Percentiles rank a stretch among this genome's conserved stretches.
Evolutionary conservation across 2,797 vertebrate genomes (phyloP).

Genomic region (Myiotriccus ornatus): DNA sequence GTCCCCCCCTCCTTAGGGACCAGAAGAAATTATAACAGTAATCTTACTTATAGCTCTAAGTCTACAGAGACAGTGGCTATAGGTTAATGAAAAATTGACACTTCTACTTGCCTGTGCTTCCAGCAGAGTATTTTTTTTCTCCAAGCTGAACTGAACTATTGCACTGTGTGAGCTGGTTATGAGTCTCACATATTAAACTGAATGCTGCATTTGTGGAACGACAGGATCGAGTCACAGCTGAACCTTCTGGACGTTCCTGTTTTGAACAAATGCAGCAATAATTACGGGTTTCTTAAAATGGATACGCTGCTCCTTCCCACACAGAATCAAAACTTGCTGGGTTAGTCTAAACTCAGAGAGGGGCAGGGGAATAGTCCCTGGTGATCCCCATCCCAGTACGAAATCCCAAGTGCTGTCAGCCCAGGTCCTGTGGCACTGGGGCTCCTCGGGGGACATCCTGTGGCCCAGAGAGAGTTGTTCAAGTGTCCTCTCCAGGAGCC

Average conservation of each 20-base stretch:
- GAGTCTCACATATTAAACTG: slow-evolving; percentile 57
- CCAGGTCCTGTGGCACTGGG: neutral
- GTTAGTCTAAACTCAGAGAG: neutral
- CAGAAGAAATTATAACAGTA: slow-evolving; percentile 71
- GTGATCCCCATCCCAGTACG: neutral
- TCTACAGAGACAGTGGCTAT: slow-evolving; percentile 56
- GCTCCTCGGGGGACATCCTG: fast-evolving
- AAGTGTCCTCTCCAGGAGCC: neutral
- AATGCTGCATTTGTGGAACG: neutral
- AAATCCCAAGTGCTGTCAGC: fast-evolving
- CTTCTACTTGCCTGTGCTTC: slow-evolving; percentile 45
- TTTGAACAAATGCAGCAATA: neutral
- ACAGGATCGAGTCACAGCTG: neutral
- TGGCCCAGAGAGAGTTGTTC: neutral
- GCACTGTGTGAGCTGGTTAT: slow-evolving; percentile 29
- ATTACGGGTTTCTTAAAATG: neutral
- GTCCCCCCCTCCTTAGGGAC: slow-evolving; percentile 36
- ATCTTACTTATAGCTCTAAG: slow-evolving; percentile 65
- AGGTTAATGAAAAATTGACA: slow-evolving; percentile 75
- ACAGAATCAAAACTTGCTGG: neutral
- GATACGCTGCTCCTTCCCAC: neutral
- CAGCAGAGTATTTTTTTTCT: slow-evolving; percentile 37
- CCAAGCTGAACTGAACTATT: slow-evolving; percentile 48
- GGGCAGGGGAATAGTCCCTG: neutral
- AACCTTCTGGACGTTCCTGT: neutral